Percentiles rank a stretch among this genome's conserved stretches.
Conservation (phyloP, 64 coral and sea anemone genomes). For the Porites australiensis region DNA sequence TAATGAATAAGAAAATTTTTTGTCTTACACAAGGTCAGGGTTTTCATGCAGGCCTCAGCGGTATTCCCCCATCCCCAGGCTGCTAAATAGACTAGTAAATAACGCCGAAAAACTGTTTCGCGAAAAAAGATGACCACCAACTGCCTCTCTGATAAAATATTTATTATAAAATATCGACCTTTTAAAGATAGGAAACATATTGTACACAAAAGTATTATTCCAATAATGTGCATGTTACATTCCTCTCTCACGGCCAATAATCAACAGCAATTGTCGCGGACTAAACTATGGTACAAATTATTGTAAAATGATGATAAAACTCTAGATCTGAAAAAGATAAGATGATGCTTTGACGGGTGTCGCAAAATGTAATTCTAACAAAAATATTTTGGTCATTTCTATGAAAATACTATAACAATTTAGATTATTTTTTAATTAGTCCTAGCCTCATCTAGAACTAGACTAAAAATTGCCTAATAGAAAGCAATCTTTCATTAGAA, state of each 20-base stretch:
- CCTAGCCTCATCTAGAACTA: background rate
- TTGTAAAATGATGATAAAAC: background rate
- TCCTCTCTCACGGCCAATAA: background rate
- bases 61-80: too few species aligned
- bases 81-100: too few species aligned
- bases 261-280: too few species aligned
- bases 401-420: background rate
- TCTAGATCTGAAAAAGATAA: background rate
- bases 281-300: background rate
- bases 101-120: too few species aligned
- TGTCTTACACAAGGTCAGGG: too few species aligned
- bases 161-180: constrained; percentile 23
- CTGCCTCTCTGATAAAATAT: background rate
- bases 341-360: background rate
- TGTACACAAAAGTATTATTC: constrained; percentile 33
- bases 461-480: background rate
- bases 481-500: background rate
- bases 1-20: too few species aligned
- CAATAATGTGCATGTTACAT: background rate
- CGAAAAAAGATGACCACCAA: background rate
- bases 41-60: too few species aligned
- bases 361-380: background rate
- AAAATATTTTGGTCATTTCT: background rate
- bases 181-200: background rate
- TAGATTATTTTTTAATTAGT: background rate